Conservation (phyloP, 2,113 vertebrate genomes). For the Alces alces region DNA sequence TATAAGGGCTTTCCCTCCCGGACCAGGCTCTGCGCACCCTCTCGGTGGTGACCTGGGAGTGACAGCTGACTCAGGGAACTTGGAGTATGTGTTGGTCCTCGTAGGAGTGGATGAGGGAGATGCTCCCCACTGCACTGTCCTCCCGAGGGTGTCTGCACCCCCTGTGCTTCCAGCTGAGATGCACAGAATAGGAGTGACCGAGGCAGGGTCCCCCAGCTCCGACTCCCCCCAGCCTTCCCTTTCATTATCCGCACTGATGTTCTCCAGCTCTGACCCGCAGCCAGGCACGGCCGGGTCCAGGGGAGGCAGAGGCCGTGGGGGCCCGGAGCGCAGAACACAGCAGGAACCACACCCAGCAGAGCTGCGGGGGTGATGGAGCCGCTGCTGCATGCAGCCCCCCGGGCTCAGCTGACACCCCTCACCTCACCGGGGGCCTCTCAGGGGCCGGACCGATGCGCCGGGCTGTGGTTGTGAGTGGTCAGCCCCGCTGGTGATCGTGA, state of each 20-base stretch:
- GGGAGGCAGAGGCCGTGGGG: accelerated
- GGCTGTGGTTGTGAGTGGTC: accelerated
- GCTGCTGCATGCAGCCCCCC: accelerated
- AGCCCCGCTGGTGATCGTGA: accelerated
- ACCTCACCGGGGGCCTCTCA: neutral
- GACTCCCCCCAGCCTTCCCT: neutral
- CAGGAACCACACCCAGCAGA: accelerated
- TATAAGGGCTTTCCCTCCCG: too few species aligned
- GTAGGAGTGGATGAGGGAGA: accelerated
- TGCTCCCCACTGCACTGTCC: accelerated
- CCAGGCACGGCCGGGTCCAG: accelerated
- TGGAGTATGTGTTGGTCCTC: accelerated
- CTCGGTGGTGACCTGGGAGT: neutral
- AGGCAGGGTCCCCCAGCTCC: accelerated
- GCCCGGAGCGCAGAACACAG: accelerated
- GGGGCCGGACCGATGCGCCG: accelerated
- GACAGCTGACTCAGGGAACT: accelerated
- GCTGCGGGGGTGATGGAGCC: accelerated
- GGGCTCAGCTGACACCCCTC: too few species aligned
- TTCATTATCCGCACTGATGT: accelerated
- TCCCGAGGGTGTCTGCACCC: accelerated
- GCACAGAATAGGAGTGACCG: too few species aligned
- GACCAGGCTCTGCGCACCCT: accelerated
- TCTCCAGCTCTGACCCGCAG: accelerated
- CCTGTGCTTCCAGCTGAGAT: accelerated